These are phyloP conservation scores for Epizoanthus illoricatus DNA, from an alignment of 92 coral and sea anemone species.

Conservation along the genomic window DNA sequence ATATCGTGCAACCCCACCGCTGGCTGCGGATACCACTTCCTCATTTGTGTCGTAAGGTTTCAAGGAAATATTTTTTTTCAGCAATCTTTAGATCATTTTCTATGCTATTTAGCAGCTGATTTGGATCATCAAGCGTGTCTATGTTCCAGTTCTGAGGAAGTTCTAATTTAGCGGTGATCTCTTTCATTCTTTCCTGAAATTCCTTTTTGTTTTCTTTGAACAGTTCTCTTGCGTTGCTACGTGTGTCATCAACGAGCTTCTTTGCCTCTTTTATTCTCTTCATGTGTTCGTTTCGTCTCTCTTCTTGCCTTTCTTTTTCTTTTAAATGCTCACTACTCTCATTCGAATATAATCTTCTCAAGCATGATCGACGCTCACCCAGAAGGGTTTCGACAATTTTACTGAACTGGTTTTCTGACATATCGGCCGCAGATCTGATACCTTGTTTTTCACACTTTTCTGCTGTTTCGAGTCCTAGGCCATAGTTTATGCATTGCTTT, in stretches of 20 bases:
- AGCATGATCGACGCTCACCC: background rate
- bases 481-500: conserved; percentile 13
- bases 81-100: conserved; percentile 12
- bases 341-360: conserved; percentile 17
- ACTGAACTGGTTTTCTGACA: background rate
- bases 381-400: background rate
- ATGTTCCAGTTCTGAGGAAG: background rate
- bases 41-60: conserved; percentile 18
- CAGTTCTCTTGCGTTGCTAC: background rate
- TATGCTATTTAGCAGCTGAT: conserved; percentile 1
- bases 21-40: conserved; percentile 28
- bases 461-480: conserved; percentile 3
- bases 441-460: conserved; percentile 10
- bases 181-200: background rate
- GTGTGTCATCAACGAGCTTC: conserved; percentile 1
- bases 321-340: background rate
- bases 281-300: background rate
- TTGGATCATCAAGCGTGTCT: background rate
- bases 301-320: conserved; percentile 6
- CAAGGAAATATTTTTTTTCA: conserved; percentile 14
- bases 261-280: conserved; percentile 8
- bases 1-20: conserved; percentile 19
- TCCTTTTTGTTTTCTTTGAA: background rate
- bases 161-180: conserved; percentile 4
- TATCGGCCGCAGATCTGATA: background rate